These are phyloP conservation scores for Henricia sp. DNA, from an alignment of 53 echinoderm and acorn worm species.

Conservation along the genomic window DNA sequence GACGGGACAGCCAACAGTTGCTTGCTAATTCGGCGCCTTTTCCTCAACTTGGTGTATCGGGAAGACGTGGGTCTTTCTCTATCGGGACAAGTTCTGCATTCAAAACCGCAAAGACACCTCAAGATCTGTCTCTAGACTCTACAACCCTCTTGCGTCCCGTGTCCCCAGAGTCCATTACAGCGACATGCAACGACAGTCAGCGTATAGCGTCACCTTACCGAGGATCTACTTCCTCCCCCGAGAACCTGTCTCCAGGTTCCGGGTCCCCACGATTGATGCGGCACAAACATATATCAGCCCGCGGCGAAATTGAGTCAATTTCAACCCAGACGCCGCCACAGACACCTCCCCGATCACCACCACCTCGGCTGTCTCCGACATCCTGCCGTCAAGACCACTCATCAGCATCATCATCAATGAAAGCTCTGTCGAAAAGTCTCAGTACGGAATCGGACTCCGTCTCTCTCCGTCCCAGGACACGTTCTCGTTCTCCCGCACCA, in stretches of 20 bases:
- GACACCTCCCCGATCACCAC: neutral
- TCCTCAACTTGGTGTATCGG: neutral
- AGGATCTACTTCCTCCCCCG: neutral
- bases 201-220: neutral
- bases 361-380: neutral
- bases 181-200: neutral
- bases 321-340: neutral
- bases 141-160: neutral
- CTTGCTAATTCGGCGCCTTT: neutral
- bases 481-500: conserved; percentile 32
- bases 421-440: neutral
- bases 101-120: neutral
- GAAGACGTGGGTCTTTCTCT: neutral
- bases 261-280: conserved; percentile 19
- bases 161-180: neutral
- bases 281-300: neutral
- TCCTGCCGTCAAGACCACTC: conserved; percentile 4
- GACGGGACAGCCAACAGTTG: neutral
- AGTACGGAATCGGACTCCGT: neutral
- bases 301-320: conserved; percentile 35
- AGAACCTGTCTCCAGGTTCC: conserved; percentile 5
- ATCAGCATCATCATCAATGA: conserved; percentile 8
- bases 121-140: neutral
- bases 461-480: neutral
- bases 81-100: conserved; percentile 19